Percentiles rank a stretch among this genome's conserved stretches.
Evolutionary conservation across 2,113 vertebrate genomes (phyloP).

Genomic region (Neodon shergylaensis): DNA sequence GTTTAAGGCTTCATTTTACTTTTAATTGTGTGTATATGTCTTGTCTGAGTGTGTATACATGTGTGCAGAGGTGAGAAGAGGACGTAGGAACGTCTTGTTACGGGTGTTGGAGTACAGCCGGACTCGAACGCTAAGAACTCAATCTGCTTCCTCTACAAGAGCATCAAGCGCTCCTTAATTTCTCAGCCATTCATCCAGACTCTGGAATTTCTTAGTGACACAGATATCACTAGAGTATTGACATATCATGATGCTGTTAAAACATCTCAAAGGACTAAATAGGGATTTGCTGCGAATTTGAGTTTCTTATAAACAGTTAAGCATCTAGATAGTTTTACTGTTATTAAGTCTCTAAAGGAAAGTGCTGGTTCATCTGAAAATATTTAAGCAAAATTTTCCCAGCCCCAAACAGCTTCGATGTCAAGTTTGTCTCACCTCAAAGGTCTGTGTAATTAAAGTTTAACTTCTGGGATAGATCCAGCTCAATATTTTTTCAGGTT

Average conservation of each 20-base stretch:
- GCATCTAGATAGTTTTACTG: neutral
- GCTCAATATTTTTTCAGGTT: slow-evolving; percentile 47
- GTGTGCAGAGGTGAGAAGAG: neutral
- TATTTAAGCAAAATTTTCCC: slow-evolving; percentile 1
- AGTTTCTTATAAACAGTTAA: slow-evolving; percentile 15
- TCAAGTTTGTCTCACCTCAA: slow-evolving; percentile 29
- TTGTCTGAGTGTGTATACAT: neutral
- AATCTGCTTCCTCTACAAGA: no score
- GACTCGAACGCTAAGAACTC: neutral
- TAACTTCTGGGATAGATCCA: neutral
- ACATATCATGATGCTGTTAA: neutral
- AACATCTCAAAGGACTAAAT: neutral
- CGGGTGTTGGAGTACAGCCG: neutral
- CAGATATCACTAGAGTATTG: neutral
- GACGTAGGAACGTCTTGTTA: neutral
- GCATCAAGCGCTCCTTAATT: neutral
- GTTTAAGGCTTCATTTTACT: neutral
- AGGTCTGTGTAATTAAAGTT: slow-evolving; percentile 42
- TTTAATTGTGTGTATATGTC: neutral
- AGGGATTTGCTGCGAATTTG: neutral
- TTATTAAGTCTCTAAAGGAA: neutral
- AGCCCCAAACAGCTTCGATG: slow-evolving; percentile 29
- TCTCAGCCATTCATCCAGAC: neutral
- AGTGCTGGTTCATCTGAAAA: neutral
- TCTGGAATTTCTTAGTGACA: neutral